A percentile compares a stretch with the other conserved stretches of the same genome.
Evolutionary conservation across 2,797 vertebrate species (phyloP).

Genomic region (Pristis pectinata): DNA sequence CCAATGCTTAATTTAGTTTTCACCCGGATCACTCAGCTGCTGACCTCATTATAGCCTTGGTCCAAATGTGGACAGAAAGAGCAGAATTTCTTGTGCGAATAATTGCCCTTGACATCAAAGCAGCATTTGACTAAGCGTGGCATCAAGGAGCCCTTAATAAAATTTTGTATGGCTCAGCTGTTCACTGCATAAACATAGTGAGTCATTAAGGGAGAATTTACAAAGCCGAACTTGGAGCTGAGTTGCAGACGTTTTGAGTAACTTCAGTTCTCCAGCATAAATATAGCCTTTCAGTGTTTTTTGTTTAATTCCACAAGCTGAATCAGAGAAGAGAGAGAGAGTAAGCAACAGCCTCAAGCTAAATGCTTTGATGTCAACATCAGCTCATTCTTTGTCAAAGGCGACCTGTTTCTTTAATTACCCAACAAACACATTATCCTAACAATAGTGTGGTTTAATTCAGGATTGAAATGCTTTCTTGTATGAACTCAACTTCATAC

Average conservation of each 20-base stretch:
- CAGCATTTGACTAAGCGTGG: too few relatives aligned
- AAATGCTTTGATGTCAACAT: constrained; percentile 28
- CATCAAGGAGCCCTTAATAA: too few relatives aligned
- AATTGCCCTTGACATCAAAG: too few relatives aligned
- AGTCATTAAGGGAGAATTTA: constrained; percentile 15
- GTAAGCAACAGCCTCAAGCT: not conserved
- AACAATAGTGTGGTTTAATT: not conserved
- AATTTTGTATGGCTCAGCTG: constrained; percentile 5
- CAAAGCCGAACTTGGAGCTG: constrained; percentile 20
- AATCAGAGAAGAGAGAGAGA: constrained; percentile 9
- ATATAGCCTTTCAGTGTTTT: constrained; percentile 16
- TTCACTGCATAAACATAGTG: constrained; percentile 30
- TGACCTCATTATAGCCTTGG: too few relatives aligned
- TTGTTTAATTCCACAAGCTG: constrained; percentile 34
- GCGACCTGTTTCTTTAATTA: constrained; percentile 29
- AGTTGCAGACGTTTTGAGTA: constrained; percentile 27
- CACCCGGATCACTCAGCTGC: too few relatives aligned
- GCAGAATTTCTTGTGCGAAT: too few relatives aligned
- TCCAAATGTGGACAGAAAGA: too few relatives aligned
- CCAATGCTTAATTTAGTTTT: too few relatives aligned
- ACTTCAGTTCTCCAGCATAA: constrained; percentile 28
- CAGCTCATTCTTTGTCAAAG: constrained; percentile 29
- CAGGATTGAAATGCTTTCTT: constrained; percentile 17
- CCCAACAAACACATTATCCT: not conserved
- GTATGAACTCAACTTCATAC: constrained; percentile 26